These are phyloP conservation scores for Zapornia atra DNA, from an alignment of 2,113 vertebrate species.

Conservation along the genomic window DNA sequence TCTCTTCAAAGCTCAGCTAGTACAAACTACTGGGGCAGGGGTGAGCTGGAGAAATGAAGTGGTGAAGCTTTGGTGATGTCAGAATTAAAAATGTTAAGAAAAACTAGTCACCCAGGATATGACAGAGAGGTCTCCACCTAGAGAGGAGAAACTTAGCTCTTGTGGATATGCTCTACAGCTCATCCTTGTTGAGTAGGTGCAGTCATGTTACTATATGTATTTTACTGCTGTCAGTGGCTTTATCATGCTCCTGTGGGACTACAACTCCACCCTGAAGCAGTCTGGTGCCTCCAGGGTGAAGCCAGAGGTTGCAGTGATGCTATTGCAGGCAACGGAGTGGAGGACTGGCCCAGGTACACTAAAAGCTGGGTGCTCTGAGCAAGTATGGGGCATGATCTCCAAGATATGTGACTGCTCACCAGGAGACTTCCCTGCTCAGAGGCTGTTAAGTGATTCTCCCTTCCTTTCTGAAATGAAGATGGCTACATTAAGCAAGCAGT, in stretches of 20 bases:
- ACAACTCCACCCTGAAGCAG: not conserved
- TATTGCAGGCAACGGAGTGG: not conserved
- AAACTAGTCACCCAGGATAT: not conserved
- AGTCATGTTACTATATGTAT: not conserved
- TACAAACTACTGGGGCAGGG: not conserved
- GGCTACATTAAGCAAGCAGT: not conserved
- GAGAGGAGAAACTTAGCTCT: not conserved
- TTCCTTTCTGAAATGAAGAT: not conserved
- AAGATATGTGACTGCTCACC: not conserved
- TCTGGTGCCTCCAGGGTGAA: not conserved
- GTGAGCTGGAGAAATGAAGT: not conserved
- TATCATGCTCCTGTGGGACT: not conserved
- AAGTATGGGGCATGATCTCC: not conserved
- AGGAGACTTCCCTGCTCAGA: not conserved
- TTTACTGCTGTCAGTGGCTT: not conserved
- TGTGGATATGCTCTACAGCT: not conserved
- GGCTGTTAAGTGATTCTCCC: conserved; percentile 10
- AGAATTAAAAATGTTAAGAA: not conserved
- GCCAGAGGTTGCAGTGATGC: not conserved
- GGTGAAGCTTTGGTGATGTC: not conserved
- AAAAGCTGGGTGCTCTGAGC: not conserved
- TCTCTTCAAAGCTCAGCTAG: not conserved
- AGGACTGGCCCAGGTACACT: not conserved
- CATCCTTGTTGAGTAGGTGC: not conserved
- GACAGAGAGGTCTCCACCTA: not conserved